Percentiles rank a stretch among this genome's conserved stretches.
phyloP scores from a whole-genome alignment of 2,888 invertebrate genomes.

The Brachylomia viminalis region DNA sequence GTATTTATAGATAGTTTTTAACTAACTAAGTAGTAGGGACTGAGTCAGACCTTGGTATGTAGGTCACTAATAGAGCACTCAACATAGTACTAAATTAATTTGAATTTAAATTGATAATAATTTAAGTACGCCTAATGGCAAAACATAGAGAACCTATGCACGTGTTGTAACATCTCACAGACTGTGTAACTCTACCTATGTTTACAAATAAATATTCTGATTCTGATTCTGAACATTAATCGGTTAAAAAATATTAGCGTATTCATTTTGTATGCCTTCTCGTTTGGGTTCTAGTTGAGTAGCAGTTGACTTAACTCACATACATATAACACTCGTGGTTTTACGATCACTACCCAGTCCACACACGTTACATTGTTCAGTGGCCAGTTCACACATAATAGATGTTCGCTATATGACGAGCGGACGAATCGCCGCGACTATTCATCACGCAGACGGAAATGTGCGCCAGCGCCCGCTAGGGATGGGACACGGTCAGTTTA shows the following conservation, averaged over 20 bases:
- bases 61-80: not conserved
- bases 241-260: not conserved
- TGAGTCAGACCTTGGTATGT: not conserved
- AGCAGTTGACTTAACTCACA: conserved; percentile 3
- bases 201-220: too few relatives aligned
- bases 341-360: not conserved
- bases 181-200: too few relatives aligned
- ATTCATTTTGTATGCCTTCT: not conserved
- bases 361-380: conserved; percentile 21
- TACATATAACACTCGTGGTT: conserved; percentile 13
- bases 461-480: conserved; percentile 65
- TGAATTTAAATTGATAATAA: too few relatives aligned
- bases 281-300: not conserved
- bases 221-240: too few relatives aligned
- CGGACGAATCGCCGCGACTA: conserved; percentile 66
- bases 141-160: too few relatives aligned
- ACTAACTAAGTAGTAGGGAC: not conserved
- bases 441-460: conserved; percentile 71
- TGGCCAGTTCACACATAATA: conserved; percentile 57
- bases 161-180: too few relatives aligned
- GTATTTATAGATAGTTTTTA: conserved; percentile 13
- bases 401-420: conserved; percentile 60
- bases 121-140: too few relatives aligned
- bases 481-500: conserved; percentile 20
- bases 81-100: too few relatives aligned